phyloP scores from a whole-genome alignment of 2,888 invertebrate genomes.

The Conus canariensis region DNA sequence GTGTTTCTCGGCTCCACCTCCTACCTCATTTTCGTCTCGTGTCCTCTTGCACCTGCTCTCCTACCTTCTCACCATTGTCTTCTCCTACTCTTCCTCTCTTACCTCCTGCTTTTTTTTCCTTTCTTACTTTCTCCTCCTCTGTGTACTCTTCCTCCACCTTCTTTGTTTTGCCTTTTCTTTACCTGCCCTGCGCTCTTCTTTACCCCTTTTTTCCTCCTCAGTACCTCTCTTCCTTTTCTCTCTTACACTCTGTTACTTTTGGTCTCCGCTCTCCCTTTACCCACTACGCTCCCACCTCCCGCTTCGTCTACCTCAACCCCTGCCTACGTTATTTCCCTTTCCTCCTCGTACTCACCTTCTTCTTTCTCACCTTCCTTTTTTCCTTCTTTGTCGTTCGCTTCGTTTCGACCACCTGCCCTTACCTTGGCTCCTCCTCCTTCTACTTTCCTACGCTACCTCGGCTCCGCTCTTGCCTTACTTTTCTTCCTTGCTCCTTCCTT shows the following conservation, averaged over 20 bases:
- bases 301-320: not conserved
- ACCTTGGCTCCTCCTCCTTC: not conserved
- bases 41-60: not conserved
- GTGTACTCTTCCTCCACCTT: not conserved
- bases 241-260: not conserved
- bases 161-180: not conserved
- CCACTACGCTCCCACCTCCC: not conserved
- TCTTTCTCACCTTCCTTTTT: not conserved
- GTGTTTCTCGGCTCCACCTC: not conserved
- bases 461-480: not conserved
- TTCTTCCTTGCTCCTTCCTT: not conserved
- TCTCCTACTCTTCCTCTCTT: not conserved
- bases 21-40: not conserved
- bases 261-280: not conserved
- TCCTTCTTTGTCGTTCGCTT: not conserved
- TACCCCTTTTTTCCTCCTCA: not conserved
- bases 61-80: not conserved
- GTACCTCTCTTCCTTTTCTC: not conserved
- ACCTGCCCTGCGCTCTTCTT: not conserved
- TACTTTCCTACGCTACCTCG: not conserved
- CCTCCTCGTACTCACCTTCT: not conserved
- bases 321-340: not conserved
- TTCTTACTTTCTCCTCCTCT: not conserved
- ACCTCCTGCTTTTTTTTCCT: not conserved
- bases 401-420: no score